Conservation (phyloP, 2,888 invertebrate genomes). For the Spodoptera littoralis region DNA sequence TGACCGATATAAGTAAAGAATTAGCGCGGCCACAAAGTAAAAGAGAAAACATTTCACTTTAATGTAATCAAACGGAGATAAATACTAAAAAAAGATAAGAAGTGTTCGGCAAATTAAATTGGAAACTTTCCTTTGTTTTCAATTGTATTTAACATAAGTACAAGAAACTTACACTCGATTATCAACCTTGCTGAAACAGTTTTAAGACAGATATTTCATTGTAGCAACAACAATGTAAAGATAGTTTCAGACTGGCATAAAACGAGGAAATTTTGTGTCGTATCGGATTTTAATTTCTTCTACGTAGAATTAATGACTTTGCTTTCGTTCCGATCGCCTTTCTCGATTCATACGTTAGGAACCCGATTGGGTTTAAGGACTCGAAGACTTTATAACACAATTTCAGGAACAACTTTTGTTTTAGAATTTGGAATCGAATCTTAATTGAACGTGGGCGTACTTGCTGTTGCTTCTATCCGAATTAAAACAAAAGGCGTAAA, state of each 20-base stretch:
- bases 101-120: slow-evolving; percentile 87
- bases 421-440: slow-evolving; percentile 16
- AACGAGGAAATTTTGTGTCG: slow-evolving; percentile 84
- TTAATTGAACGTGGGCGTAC: slow-evolving; percentile 10
- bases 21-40: slow-evolving; percentile 56
- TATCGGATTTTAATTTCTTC: slow-evolving; percentile 88
- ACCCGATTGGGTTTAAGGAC: slow-evolving; percentile 68
- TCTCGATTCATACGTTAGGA: slow-evolving; percentile 77
- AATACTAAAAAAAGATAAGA: slow-evolving; percentile 82
- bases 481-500: background rate
- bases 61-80: slow-evolving; percentile 85
- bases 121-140: slow-evolving; percentile 74
- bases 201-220: slow-evolving; percentile 52
- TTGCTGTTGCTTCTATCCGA: background rate
- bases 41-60: slow-evolving; percentile 73
- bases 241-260: slow-evolving; percentile 60
- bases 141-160: slow-evolving; percentile 53
- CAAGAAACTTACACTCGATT: slow-evolving; percentile 26
- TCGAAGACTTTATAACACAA: slow-evolving; percentile 57
- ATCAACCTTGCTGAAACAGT: background rate
- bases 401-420: slow-evolving; percentile 33
- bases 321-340: slow-evolving; percentile 72
- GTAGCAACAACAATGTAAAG: slow-evolving; percentile 39
- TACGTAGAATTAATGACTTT: slow-evolving; percentile 85
- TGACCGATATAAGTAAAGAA: slow-evolving; percentile 37